Percentiles rank a stretch among this genome's conserved stretches.
These are phyloP conservation scores for Vireo griseus DNA, from an alignment of 2,797 vertebrate species.

Conservation along the genomic window DNA sequence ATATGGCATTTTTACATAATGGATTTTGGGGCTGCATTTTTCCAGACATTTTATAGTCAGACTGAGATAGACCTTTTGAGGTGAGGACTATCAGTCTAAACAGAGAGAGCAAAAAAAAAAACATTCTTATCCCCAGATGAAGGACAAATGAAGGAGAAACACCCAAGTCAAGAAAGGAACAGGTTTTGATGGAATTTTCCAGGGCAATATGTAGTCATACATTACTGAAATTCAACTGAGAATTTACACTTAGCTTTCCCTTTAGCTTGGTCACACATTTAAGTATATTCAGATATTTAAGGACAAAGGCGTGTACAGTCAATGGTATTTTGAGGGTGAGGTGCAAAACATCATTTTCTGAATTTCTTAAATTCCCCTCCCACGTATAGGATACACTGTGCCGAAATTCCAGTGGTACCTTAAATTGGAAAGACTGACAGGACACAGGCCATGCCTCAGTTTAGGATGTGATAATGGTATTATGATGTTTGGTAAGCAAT, in stretches of 20 bases:
- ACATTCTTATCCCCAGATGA: not conserved
- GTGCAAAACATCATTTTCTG: not conserved
- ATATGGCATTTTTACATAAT: not conserved
- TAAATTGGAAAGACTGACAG: not conserved
- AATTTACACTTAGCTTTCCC: not conserved
- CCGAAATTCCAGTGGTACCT: not conserved
- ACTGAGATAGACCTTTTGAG: not conserved
- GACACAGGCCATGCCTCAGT: not conserved
- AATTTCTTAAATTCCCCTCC: not conserved
- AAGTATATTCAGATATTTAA: not conserved
- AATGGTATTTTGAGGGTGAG: not conserved
- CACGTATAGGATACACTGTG: not conserved
- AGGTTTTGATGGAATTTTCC: not conserved
- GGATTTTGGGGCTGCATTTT: not conserved
- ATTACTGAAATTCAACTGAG: not conserved
- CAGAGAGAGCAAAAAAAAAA: not conserved
- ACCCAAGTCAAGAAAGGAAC: not conserved
- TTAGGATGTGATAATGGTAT: not conserved
- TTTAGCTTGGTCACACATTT: not conserved
- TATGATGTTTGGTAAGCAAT: not conserved
- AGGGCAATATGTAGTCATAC: not conserved
- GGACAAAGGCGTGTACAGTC: not conserved
- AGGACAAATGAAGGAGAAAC: slow-evolving; percentile 15
- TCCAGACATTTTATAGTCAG: not conserved
- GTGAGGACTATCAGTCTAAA: not conserved